Evolutionary conservation across 2,113 vertebrate genomes (phyloP), one percentile per base, ranked within the genome.

Genomic region (Vidua macroura): DNA sequence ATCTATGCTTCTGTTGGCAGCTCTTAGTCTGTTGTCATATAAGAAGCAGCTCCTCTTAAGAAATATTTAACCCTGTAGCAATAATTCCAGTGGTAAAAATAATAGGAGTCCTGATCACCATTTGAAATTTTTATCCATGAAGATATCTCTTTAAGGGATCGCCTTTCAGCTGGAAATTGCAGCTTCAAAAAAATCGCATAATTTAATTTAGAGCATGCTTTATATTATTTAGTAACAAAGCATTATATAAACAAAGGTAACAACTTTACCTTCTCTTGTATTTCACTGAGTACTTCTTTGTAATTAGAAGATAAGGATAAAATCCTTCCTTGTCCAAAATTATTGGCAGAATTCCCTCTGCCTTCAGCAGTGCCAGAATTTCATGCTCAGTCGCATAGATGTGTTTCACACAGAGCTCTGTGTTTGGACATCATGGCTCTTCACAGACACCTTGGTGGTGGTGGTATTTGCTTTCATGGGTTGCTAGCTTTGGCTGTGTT

Each of bases 31-130:
- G 41, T 97, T 95, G 39, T 96, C 73, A 46, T 83, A 91, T 44
- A 74, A 94, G 90, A 83, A 96, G 15, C 85, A 95, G 83, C 93
- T 96, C 88, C 53, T 95, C 87, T 84, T 95, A 93, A 95, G 74
- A 95, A 96, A 82, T 87, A 94, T 74, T 88, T 53, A 94, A 27
- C 70, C 41, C 74, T 83, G 19, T 90, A 60, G 49, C 79, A 90
- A 53, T 72, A 91, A 70, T 67, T 85, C 64, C 80, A 77, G 31
- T 88, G 81, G n/a, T 85, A 41, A 82, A 83, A 92, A 64, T 86
- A 88, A 72, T 39, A 53, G 83, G 78, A 76, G 17, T 60, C 92
- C 92, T 13, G 8, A 66, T 44, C 20, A 23, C 19, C 19, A 4
- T 43, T 63, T 92, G 31, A 41, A 30, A n/a, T 37, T 66, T 60